Evolutionary conservation across 2,797 vertebrate genomes (phyloP).

Genomic region (Heliangelus exortis): DNA sequence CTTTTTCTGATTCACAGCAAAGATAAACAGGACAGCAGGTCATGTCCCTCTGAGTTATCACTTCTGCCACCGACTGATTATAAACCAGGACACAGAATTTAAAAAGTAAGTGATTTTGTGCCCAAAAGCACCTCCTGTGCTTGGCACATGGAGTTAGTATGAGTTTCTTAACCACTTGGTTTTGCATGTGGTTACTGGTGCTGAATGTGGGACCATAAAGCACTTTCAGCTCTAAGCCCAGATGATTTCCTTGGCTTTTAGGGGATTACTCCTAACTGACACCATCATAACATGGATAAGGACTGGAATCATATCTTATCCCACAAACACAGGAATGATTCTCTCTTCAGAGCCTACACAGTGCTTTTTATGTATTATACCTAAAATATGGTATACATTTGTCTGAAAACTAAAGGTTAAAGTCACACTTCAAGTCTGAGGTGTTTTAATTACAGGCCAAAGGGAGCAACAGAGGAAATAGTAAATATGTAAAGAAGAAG

Average conservation of each 20-base stretch:
- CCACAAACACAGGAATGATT: not conserved
- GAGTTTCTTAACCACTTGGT: not conserved
- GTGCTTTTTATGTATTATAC: not conserved
- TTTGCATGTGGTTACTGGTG: not conserved
- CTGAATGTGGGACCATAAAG: not conserved
- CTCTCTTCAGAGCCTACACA: not conserved
- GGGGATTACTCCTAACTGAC: not conserved
- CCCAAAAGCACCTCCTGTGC: not conserved
- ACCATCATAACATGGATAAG: not conserved
- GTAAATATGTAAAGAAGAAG: not conserved
- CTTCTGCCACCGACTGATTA: constrained; percentile 2
- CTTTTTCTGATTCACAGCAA: not conserved
- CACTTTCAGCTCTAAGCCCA: not conserved
- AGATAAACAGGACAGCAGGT: not conserved
- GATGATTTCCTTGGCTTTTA: not conserved
- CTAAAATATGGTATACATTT: not conserved
- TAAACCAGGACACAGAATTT: not conserved
- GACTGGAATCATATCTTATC: not conserved
- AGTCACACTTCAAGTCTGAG: not conserved
- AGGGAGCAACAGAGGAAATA: not conserved
- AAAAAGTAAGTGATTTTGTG: not conserved
- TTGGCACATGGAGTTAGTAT: not conserved
- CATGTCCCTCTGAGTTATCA: not conserved
- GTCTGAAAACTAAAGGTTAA: not conserved
- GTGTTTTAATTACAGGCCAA: not conserved